These are phyloP conservation scores for Prunella strophiata DNA, from an alignment of 2,797 vertebrate genomes.

Conservation along the genomic window DNA sequence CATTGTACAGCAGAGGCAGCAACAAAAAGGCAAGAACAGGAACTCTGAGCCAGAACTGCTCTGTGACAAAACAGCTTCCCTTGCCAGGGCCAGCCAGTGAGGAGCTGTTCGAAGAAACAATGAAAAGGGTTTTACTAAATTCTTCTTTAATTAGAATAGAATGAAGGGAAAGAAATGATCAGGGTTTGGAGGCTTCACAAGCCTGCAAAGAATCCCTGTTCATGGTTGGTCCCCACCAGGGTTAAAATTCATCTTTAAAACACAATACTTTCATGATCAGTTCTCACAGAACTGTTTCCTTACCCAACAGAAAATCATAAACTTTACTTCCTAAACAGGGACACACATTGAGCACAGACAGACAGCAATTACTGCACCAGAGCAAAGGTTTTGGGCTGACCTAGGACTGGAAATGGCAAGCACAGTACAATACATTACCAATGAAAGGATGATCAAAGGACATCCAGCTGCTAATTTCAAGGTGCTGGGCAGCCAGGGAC, in stretches of 20 bases:
- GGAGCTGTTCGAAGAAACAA: neutral
- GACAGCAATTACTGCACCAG: neutral
- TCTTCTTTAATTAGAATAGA: neutral
- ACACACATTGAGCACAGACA: neutral
- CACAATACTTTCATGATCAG: neutral
- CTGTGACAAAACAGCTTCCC: fast-evolving
- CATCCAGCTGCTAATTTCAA: neutral
- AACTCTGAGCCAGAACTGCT: neutral
- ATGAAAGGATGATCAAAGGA: neutral
- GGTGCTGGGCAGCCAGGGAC: neutral
- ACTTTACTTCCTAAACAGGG: neutral
- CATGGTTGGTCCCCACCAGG: neutral
- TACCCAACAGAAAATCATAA: neutral
- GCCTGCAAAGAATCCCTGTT: neutral
- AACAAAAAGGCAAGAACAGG: neutral
- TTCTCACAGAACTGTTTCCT: neutral
- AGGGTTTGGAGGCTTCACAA: neutral
- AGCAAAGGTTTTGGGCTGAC: neutral
- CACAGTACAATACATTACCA: neutral
- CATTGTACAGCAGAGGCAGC: neutral
- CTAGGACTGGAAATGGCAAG: neutral
- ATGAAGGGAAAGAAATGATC: neutral
- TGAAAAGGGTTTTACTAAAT: neutral
- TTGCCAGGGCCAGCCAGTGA: neutral
- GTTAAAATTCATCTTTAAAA: neutral